A percentile compares a stretch with the other conserved stretches of the same genome.
Conservation (phyloP, 2,113 vertebrate genomes). For the Mirounga angustirostris region DNA sequence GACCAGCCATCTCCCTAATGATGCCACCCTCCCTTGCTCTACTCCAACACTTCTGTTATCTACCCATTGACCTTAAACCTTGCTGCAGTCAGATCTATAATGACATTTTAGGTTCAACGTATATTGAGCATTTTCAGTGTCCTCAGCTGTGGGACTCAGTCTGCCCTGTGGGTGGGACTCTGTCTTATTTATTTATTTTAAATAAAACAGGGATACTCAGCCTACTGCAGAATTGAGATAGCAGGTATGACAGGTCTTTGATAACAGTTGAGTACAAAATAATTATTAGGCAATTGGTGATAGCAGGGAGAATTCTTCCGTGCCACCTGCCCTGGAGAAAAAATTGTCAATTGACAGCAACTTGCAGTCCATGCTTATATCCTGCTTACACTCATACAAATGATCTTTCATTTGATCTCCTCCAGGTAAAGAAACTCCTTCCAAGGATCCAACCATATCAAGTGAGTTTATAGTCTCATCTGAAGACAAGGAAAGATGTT, state of each 20-base stretch:
- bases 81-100: background rate
- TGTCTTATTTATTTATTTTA: background rate
- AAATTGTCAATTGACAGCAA: background rate
- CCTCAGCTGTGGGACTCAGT: background rate
- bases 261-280: background rate
- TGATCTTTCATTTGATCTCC: conserved; percentile 38
- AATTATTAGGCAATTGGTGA: background rate
- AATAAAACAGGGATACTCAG: background rate
- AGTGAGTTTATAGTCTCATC: conserved; percentile 67
- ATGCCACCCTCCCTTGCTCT: background rate
- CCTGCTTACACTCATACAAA: background rate
- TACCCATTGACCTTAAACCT: background rate
- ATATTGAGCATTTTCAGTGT: background rate
- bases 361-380: background rate
- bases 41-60: background rate
- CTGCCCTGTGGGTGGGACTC: background rate
- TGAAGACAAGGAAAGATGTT: conserved; percentile 83
- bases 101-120: background rate
- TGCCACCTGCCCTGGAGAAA: background rate
- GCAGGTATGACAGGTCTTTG: background rate
- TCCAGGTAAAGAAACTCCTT: conserved; percentile 86
- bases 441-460: conserved; percentile 66
- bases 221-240: background rate
- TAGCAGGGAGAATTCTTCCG: background rate
- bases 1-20: background rate